Evolutionary conservation across 2,113 vertebrate species (phyloP), one percentile per base, ranked within the genome.

Genomic region (Colistium nudipinnis): DNA sequence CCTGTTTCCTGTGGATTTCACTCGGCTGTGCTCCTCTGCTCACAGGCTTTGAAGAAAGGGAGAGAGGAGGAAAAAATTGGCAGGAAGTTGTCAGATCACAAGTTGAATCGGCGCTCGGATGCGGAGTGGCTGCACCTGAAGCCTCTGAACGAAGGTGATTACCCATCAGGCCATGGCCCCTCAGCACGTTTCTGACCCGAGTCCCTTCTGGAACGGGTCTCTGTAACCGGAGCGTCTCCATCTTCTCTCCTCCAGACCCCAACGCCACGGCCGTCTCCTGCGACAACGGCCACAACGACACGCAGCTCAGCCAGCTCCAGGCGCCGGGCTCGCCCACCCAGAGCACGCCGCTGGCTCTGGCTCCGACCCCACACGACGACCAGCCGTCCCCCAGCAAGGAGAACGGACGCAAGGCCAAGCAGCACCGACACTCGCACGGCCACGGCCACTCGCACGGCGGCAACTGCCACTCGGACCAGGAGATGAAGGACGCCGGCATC

Each of bases 91-190:
- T 99, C 97, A 0, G 96, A 99, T 86, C 96, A 98, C 72, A 97
- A 96, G 73, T 87, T 98, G 78, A 98, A 97, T 64, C 94, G 94
- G 0, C 95, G 93, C 55, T 96, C 98, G 0, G 95, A 99, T 65
- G 92, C 95, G 8, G 98, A 99, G 90, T 96, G 96, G 98, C 92
- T 99, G 44, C 95, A 98, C 83, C 93, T 99, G 74, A 98, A 95
- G 88, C 93, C 95, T 1, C 90, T 98, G 64, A 91, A 87, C 89
- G 94, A 90, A 53, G 83, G 87, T 91, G 63, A 77, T 4, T 36
- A 45, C 0, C 9, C 36, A 25, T 12, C 35, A 10, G 8, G 20
- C 35, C 0, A 19, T 16, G 0, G 35, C 12, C 20, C 52, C 6
- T 17, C 24, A 22, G 35, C 12, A 12, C 12, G 27, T 19, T 2